A percentile compares a stretch with the other conserved stretches of the same genome.
Evolutionary conservation across 2,113 vertebrate genomes (phyloP).

Genomic region (Xenopus tropicalis): DNA sequence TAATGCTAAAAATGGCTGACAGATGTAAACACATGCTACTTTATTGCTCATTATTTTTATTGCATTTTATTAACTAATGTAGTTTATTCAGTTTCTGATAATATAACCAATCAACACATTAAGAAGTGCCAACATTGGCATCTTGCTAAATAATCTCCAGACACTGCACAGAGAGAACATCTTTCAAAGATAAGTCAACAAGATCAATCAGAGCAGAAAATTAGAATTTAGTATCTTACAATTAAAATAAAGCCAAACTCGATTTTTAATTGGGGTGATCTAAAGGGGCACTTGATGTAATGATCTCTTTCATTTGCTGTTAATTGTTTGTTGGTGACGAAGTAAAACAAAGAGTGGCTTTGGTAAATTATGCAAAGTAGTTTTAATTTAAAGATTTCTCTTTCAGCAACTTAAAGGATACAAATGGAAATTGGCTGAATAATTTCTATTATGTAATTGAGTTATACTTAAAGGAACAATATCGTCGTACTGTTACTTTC

Average conservation of each 20-base stretch:
- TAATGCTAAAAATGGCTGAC: no score
- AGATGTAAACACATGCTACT: not conserved
- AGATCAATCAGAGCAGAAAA: conserved; percentile 98
- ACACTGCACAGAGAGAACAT: conserved; percentile 77
- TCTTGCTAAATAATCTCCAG: conserved; percentile 91
- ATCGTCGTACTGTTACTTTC: no score
- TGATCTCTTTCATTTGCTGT: conserved; percentile 90
- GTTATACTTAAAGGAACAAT: no score
- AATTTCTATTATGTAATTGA: no score
- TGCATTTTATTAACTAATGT: conserved; percentile 54
- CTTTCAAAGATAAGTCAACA: conserved; percentile 95
- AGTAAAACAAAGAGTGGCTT: conserved; percentile 67
- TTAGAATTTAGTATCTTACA: conserved; percentile 96
- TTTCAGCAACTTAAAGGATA: no score
- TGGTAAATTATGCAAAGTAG: conserved; percentile 60
- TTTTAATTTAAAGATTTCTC: conserved; percentile 14
- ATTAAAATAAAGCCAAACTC: conserved; percentile 82
- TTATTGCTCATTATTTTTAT: conserved; percentile 13
- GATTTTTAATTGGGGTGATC: conserved; percentile 97
- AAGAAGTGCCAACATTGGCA: conserved; percentile 79
- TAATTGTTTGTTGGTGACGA: conserved; percentile 76
- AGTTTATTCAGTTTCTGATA: conserved; percentile 78
- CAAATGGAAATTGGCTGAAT: no score
- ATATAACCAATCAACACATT: conserved; percentile 80
- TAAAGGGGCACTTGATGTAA: conserved; percentile 95